A percentile compares a stretch with the other conserved stretches of the same genome.
Conservation (phyloP, 2,113 vertebrate genomes). For the Sylvilagus bachmani region DNA sequence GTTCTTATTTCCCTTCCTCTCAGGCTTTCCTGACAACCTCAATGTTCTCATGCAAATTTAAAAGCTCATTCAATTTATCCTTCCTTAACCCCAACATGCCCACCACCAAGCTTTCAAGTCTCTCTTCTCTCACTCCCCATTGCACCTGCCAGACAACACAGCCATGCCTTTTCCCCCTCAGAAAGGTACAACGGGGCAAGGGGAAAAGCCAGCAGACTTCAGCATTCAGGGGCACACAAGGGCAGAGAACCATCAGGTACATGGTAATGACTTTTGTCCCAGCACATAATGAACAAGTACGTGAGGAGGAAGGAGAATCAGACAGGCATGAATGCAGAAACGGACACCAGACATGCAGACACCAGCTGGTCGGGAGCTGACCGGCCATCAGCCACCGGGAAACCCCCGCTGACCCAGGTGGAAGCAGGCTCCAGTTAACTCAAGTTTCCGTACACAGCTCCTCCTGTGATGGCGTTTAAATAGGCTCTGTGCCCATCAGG, state of each 20-base stretch:
- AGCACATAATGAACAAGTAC: not conserved
- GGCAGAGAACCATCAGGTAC: not conserved
- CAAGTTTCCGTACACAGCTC: not conserved
- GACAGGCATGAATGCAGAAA: not conserved
- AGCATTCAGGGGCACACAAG: not conserved
- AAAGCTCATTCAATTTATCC: not conserved
- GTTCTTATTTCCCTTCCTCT: not conserved
- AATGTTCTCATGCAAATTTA: not conserved
- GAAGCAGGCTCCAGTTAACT: not conserved
- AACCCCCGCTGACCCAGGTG: not conserved
- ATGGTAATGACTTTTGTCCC: not conserved
- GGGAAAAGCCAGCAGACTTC: not conserved
- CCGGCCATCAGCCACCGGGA: not conserved
- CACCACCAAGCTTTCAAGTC: not conserved
- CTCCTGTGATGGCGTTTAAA: not conserved
- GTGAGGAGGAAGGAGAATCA: not conserved
- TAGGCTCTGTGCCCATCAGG: not conserved
- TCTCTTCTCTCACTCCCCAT: not conserved
- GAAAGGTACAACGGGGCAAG: not conserved
- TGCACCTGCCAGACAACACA: not conserved
- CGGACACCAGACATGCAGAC: not conserved
- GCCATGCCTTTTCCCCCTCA: rapidly evolving
- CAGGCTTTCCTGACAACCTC: not conserved
- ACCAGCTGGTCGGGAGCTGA: not conserved
- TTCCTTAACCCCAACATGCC: not conserved